These are phyloP conservation scores for Uloborus diversus DNA, from an alignment of 1,140 invertebrate genomes.

Conservation along the genomic window DNA sequence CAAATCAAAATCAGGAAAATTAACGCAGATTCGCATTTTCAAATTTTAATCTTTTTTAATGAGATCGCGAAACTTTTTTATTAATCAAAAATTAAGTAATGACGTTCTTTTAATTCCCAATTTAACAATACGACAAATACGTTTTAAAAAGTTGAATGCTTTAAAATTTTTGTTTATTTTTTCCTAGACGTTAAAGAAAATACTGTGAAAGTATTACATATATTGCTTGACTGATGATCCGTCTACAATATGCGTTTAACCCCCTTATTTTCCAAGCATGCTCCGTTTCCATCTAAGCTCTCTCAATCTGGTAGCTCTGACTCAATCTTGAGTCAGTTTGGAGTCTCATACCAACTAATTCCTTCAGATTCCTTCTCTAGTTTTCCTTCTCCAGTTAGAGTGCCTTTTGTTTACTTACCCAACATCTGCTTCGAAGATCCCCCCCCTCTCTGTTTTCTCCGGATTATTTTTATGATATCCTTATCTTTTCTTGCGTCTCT, in stretches of 20 bases:
- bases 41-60: too few relatives aligned
- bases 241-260: constrained; percentile 33
- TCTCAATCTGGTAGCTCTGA: constrained; percentile 45
- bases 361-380: constrained; percentile 27
- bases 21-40: too few relatives aligned
- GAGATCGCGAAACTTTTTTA: too few relatives aligned
- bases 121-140: too few relatives aligned
- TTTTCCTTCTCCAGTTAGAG: neutral
- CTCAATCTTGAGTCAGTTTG: constrained; percentile 50
- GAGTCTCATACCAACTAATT: constrained; percentile 49
- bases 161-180: too few relatives aligned
- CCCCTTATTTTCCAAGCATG: constrained; percentile 11
- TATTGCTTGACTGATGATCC: neutral
- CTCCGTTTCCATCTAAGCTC: constrained; percentile 47
- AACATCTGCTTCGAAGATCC: constrained; percentile 13
- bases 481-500: constrained; percentile 19
- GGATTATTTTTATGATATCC: constrained; percentile 52
- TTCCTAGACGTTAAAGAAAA: too few relatives aligned
- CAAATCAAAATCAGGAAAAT: too few relatives aligned
- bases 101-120: too few relatives aligned
- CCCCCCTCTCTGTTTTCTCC: constrained; percentile 1
- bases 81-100: too few relatives aligned
- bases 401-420: constrained; percentile 42
- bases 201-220: too few relatives aligned
- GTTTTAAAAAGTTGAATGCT: too few relatives aligned